Percentiles rank a stretch among this genome's conserved stretches.
Conservation (phyloP, 2,888 invertebrate species). For the Tetragnatha montana region DNA sequence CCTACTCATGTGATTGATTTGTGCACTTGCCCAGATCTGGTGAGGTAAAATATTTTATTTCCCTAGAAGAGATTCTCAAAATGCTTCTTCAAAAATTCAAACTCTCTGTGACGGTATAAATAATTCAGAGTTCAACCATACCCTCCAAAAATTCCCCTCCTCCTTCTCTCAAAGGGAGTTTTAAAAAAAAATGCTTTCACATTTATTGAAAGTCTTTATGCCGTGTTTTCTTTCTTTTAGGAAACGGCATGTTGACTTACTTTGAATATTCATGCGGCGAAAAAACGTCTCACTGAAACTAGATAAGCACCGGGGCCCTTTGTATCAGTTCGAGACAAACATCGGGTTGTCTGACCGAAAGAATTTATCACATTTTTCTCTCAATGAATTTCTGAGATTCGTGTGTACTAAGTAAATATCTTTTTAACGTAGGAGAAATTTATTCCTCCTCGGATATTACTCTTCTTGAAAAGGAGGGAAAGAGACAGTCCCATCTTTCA, state of each 20-base stretch:
- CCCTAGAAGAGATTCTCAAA: slow-evolving; percentile 36
- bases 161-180: not conserved
- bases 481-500: not conserved
- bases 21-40: slow-evolving; percentile 24
- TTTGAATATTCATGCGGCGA: slow-evolving; percentile 47
- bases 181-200: slow-evolving; percentile 35
- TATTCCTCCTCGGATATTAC: not conserved
- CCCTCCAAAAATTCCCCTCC: slow-evolving; percentile 11
- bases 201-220: slow-evolving; percentile 48
- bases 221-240: slow-evolving; percentile 22
- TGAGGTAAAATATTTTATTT: slow-evolving; percentile 38
- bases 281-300: slow-evolving; percentile 22
- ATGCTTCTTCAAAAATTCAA: slow-evolving; percentile 53
- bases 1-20: slow-evolving; percentile 41
- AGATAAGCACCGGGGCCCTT: slow-evolving; percentile 2
- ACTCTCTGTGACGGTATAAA: slow-evolving; percentile 42
- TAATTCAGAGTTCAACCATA: slow-evolving; percentile 48
- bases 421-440: not conserved
- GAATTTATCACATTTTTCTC: slow-evolving; percentile 16
- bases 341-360: slow-evolving; percentile 19
- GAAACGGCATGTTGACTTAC: slow-evolving; percentile 48
- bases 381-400: not conserved
- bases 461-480: not conserved
- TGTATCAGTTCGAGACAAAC: slow-evolving; percentile 11
- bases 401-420: not conserved